These are phyloP conservation scores for Caenorhabditis drosophilae DNA, from an alignment of 2,888 invertebrate genomes.

Conservation along the genomic window DNA sequence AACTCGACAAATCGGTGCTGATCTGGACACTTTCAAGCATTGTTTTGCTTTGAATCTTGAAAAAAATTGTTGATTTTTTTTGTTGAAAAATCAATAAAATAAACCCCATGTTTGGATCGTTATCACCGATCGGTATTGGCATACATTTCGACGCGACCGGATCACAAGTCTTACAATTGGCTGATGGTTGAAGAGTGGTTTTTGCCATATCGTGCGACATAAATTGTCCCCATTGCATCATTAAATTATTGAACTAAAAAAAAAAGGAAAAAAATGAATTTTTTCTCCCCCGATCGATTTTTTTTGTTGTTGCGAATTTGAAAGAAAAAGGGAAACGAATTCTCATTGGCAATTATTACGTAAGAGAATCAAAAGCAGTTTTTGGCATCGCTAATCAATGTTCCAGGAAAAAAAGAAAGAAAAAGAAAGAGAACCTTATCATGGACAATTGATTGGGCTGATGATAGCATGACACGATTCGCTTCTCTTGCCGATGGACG, in stretches of 20 bases:
- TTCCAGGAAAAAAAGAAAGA: too few species aligned
- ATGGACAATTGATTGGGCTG: conserved; percentile 62
- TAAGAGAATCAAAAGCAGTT: too few species aligned
- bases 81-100: too few species aligned
- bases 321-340: too few species aligned
- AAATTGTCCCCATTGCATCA: conserved; percentile 70
- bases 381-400: too few species aligned
- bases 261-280: conserved; percentile 2
- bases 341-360: too few species aligned
- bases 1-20: conserved; percentile 93
- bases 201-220: conserved; percentile 68
- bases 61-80: too few species aligned
- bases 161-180: conserved; percentile 59
- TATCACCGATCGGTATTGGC: conserved; percentile 62
- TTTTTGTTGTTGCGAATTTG: too few species aligned
- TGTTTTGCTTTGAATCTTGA: conserved; percentile 63
- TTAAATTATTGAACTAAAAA: conserved; percentile 63
- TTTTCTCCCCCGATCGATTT: not conserved
- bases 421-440: too few species aligned
- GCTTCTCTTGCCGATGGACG: conserved; percentile 64
- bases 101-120: conserved; percentile 63
- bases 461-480: conserved; percentile 61
- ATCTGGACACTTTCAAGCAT: conserved; percentile 73
- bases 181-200: conserved; percentile 50
- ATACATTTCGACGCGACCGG: conserved; percentile 64